Conservation (phyloP, 2,888 invertebrate species). For the Rhamphomyia laevipes region DNA sequence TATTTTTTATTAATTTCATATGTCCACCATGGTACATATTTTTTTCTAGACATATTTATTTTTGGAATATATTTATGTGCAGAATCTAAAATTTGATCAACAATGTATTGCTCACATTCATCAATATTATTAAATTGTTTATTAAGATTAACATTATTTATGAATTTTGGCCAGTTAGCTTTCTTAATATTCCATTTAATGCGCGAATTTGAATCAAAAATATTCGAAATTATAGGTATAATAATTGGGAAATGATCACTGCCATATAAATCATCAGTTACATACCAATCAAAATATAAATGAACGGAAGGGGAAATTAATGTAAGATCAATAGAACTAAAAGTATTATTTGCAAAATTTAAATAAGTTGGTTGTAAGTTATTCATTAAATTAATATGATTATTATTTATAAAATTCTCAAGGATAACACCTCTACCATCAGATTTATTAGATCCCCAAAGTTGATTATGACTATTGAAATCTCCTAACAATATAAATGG, state of each 20-base stretch:
- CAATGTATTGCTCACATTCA: not conserved
- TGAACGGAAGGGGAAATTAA: not conserved
- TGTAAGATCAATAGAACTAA: not conserved
- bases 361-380: not conserved
- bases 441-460: slow-evolving; percentile 5
- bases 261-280: not conserved
- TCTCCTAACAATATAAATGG: slow-evolving; percentile 6
- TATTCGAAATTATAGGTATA: not conserved
- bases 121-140: not conserved
- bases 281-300: not conserved
- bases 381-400: not conserved
- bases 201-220: no score
- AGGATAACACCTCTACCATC: slow-evolving; percentile 1
- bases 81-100: not conserved
- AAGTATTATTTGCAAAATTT: not conserved
- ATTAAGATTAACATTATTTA: not conserved
- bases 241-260: not conserved
- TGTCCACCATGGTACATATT: no score
- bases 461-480: slow-evolving; percentile 6
- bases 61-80: not conserved
- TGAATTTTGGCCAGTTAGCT: not conserved
- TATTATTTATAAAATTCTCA: no score
- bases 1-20: no score
- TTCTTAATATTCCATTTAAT: not conserved
- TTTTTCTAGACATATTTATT: no score